phyloP scores from a whole-genome alignment of 1,140 invertebrate genomes.

The Hycleus phaleratus region DNA sequence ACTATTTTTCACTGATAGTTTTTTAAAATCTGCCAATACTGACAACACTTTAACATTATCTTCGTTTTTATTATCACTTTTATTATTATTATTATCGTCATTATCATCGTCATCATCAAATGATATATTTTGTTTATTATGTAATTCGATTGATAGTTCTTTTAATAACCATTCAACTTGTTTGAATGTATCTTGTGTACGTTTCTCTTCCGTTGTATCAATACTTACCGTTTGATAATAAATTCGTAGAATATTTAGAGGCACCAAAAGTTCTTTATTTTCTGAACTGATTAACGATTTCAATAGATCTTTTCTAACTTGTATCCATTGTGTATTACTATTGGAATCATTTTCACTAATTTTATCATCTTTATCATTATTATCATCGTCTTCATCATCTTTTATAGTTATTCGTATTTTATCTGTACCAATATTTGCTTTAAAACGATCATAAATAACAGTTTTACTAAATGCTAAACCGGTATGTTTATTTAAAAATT shows the following conservation, averaged over 20 bases:
- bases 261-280: conserved; percentile 31
- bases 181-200: conserved; percentile 25
- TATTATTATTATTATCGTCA: neutral
- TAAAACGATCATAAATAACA: conserved; percentile 30
- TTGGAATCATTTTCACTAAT: conserved; percentile 2
- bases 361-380: conserved; percentile 4
- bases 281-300: conserved; percentile 32
- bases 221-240: conserved; percentile 35
- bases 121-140: conserved; percentile 11
- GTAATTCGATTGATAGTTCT: conserved; percentile 32
- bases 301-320: conserved; percentile 32
- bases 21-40: neutral
- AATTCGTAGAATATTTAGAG: conserved; percentile 33
- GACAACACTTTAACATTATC: conserved; percentile 7
- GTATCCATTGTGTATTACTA: conserved; percentile 32
- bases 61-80: neutral
- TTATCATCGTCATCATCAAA: neutral
- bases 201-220: conserved; percentile 21
- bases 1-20: conserved; percentile 1
- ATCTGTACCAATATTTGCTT: conserved; percentile 30
- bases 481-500: conserved; percentile 40
- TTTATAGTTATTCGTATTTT: conserved; percentile 31
- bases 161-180: conserved; percentile 35
- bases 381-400: conserved; percentile 3
- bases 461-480: conserved; percentile 34